Evolutionary conservation across 2,888 invertebrate species (phyloP), one percentile per base, ranked within the genome.

Genomic region (Orchesella flavescens): DNA sequence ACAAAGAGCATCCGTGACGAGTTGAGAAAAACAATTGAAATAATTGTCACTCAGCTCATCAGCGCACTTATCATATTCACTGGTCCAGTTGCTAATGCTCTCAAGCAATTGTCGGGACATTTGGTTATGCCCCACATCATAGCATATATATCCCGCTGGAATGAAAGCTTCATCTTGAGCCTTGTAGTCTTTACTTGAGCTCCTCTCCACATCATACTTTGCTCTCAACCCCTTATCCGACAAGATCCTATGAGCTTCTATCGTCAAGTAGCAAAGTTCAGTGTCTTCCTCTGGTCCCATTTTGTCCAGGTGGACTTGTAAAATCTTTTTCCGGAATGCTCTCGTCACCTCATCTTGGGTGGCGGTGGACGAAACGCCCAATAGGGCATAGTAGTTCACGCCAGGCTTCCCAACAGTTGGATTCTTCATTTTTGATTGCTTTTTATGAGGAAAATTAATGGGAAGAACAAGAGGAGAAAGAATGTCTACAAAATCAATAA

Each of bases 231-330:
- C 72, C 57, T 84, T 66, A 44, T 87, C 81, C 7, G 87, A 87
- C 1, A 87, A 78, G 4, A 87, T 78, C 9, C 87, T 82, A 44
- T 87, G 74, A 21, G 86, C 87, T 85, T 87, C 86, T 12, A 87
- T 85, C 7, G 85, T 86, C 44, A 81, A 76, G 73, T 86, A 87
- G 66, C 87, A 87, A 10, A 78, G 19, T 44, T 86, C 85, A 5
- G 77, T 79, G 49, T 83, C 84, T 12, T 84, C 82, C 12, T 72
- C 81, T 53, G 72, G 81, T 12, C 80, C 74, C 49, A 69, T 53
- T 81, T 87, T 87, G 73, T 87, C 87, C 66, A 86, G 76, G 69
- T 87, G 87, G 23, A 86, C 86, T 44, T 83, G 73, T n/a, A 86
- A 46, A 73, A 87, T 87, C 53, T 68, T 84, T 49, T 85, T 84